A percentile compares a stretch with the other conserved stretches of the same genome.
Evolutionary conservation across 2,888 invertebrate species (phyloP).

Genomic region (Nomada fabriciana): DNA sequence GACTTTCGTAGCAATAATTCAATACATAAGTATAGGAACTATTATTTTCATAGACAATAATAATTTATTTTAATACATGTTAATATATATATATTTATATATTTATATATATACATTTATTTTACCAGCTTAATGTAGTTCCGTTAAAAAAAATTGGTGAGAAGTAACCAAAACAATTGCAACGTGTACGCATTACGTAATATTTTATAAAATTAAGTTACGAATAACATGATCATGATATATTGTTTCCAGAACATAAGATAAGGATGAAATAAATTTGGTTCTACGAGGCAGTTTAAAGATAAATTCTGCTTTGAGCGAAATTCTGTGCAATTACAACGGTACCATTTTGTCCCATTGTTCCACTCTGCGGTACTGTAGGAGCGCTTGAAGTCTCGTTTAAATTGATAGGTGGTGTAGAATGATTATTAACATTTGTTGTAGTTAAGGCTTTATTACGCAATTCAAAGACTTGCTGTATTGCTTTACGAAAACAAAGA

Average conservation of each 20-base stretch:
- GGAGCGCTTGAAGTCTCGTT: conserved; percentile 76
- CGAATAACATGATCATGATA: conserved; percentile 37
- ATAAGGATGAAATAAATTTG: conserved; percentile 32
- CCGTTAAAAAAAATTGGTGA: conserved; percentile 35
- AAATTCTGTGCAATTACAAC: conserved; percentile 73
- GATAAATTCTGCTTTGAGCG: conserved; percentile 40
- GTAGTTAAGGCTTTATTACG: conserved; percentile 89
- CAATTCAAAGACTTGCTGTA: conserved; percentile 97
- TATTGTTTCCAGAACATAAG: conserved; percentile 30
- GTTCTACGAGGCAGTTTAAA: conserved; percentile 23
- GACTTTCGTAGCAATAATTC: conserved; percentile 14
- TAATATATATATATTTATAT: conserved; percentile 15
- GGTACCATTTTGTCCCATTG: conserved; percentile 77
- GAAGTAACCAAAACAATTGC: conserved; percentile 43
- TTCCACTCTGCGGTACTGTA: conserved; percentile 73
- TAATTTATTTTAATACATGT: conserved; percentile 51
- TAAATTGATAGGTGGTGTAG: conserved; percentile 77
- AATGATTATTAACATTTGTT: conserved; percentile 77
- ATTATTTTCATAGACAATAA: conserved; percentile 42
- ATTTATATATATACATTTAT: conserved; percentile 38
- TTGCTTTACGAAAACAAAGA: conserved; percentile 97
- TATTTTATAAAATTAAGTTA: conserved; percentile 37
- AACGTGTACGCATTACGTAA: conserved; percentile 39
- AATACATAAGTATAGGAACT: conserved; percentile 18
- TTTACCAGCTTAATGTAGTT: conserved; percentile 37